Conservation (phyloP, 2,888 invertebrate species). For the Ctenicera cuprea region DNA sequence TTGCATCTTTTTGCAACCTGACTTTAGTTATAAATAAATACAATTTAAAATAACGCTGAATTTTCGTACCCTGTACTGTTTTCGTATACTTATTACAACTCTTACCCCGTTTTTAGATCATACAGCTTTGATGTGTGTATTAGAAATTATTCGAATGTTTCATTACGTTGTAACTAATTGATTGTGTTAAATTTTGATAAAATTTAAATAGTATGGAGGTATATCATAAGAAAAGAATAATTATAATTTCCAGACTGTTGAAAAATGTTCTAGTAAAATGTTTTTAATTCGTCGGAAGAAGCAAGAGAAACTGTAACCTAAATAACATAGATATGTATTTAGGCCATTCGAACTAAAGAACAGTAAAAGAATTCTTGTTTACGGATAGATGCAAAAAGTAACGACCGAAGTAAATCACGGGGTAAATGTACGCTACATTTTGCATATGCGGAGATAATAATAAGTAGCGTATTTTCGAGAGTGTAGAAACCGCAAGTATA, state of each 20-base stretch:
- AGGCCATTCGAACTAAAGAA: conserved; percentile 24
- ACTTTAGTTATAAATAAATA: too few species aligned
- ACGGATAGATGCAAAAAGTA: conserved; percentile 22
- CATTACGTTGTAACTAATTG: background rate
- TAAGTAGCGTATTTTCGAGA: conserved; percentile 43
- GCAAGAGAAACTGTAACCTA: conserved; percentile 30
- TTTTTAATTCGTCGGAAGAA: background rate
- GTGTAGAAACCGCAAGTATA: conserved; percentile 59
- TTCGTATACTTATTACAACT: too few species aligned
- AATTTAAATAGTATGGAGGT: too few species aligned
- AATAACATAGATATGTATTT: conserved; percentile 31
- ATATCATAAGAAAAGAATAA: background rate
- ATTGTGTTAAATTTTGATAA: background rate
- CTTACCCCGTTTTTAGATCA: too few species aligned
- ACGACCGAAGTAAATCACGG: conserved; percentile 30
- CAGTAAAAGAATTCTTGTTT: background rate
- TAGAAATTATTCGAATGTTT: background rate
- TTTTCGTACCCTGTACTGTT: too few species aligned
- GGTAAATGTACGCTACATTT: conserved; percentile 47
- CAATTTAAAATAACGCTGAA: too few species aligned
- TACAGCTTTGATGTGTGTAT: too few species aligned
- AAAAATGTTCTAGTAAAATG: background rate
- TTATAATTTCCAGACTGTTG: background rate
- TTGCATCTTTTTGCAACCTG: too few species aligned
- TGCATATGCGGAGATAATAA: conserved; percentile 41